Conservation (phyloP, 2,113 vertebrate species). For the Motacilla alba region DNA sequence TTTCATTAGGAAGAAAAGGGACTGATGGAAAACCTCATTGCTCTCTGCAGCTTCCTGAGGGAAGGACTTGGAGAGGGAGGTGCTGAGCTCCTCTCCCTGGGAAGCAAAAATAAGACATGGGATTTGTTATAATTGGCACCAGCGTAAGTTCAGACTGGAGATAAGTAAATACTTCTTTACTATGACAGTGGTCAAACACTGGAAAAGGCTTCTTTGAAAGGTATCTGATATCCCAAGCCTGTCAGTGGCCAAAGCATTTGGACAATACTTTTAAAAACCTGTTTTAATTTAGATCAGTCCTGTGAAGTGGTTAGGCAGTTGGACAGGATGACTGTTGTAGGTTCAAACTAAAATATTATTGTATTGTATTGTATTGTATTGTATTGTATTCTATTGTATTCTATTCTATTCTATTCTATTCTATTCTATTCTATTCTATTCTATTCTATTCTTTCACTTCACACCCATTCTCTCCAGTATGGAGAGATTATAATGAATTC, state of each 20-base stretch:
- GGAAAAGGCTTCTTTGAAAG: not conserved
- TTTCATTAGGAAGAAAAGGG: not conserved
- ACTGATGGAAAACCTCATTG: accelerated
- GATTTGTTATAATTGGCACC: not conserved
- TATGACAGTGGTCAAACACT: not conserved
- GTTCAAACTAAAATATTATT: not conserved
- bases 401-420: not conserved
- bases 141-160: not conserved
- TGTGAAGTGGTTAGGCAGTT: not conserved
- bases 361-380: not conserved
- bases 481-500: not conserved
- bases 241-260: not conserved
- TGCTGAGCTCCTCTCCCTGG: not conserved
- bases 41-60: not conserved
- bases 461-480: no score
- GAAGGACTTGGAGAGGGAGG: not conserved
- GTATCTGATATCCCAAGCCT: no score
- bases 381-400: not conserved
- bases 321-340: not conserved
- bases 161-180: not conserved
- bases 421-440: not conserved
- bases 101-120: not conserved
- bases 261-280: not conserved
- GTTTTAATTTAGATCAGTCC: not conserved
- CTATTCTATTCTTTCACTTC: not conserved